phyloP scores from a whole-genome alignment of 2,888 invertebrate species.

The Leptinotarsa rubiginosa region DNA sequence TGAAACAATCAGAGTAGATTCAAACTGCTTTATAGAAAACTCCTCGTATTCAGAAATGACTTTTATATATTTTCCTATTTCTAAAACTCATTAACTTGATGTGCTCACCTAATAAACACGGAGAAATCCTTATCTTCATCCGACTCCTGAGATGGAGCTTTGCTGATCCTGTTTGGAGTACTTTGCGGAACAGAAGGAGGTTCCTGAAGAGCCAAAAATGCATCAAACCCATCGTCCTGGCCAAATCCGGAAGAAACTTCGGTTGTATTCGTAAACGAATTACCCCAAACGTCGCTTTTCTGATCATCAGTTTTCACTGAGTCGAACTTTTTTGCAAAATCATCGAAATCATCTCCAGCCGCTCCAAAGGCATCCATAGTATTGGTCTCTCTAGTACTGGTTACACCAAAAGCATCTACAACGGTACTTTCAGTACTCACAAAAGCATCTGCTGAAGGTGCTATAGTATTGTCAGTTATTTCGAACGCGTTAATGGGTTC shows the following conservation, averaged over 20 bases:
- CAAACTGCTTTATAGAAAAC: background rate
- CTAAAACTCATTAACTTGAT: background rate
- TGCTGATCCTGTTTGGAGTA: constrained; percentile 73
- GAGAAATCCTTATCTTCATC: constrained; percentile 83
- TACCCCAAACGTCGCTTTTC: constrained; percentile 63
- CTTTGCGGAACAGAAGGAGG: constrained; percentile 77
- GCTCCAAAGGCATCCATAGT: constrained; percentile 33
- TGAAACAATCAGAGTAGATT: background rate
- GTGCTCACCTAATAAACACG: constrained; percentile 78
- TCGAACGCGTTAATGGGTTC: background rate
- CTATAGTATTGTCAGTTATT: background rate
- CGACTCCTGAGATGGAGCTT: constrained; percentile 80
- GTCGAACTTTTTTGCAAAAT: constrained; percentile 91
- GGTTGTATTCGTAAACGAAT: constrained; percentile 47
- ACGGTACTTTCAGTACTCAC: background rate
- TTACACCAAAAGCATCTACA: constrained; percentile 24
- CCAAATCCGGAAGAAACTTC: constrained; percentile 72
- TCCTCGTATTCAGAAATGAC: too few relatives aligned
- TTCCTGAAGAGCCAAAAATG: constrained; percentile 83
- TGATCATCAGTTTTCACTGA: constrained; percentile 70
- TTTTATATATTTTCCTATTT: too few relatives aligned
- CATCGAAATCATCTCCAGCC: constrained; percentile 80
- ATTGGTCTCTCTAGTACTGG: background rate
- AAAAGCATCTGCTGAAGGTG: background rate
- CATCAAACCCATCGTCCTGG: constrained; percentile 81